Evolutionary conservation across 2,888 invertebrate genomes (phyloP).

Genomic region (Polydrusus pterygomalis): DNA sequence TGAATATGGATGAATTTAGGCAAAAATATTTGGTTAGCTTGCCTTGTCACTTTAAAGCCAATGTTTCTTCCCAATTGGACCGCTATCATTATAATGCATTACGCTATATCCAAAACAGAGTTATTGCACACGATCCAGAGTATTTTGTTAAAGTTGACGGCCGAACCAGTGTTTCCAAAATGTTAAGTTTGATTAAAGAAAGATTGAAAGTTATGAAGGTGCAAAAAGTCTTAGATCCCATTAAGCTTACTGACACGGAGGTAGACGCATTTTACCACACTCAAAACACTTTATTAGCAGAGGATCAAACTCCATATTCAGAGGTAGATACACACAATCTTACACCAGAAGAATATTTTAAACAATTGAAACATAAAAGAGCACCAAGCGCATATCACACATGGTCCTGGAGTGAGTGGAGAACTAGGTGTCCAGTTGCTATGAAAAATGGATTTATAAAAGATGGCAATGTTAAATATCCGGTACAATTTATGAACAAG

Average conservation of each 20-base stretch:
- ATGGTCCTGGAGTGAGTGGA: constrained; percentile 77
- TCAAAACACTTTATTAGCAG: constrained; percentile 29
- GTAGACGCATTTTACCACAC: constrained; percentile 34
- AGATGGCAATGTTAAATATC: constrained; percentile 74
- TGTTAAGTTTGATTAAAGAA: constrained; percentile 74
- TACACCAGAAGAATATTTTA: constrained; percentile 67
- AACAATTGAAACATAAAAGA: constrained; percentile 63
- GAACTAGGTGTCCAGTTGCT: constrained; percentile 77
- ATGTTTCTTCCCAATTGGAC: constrained; percentile 73
- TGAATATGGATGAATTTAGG: constrained; percentile 54
- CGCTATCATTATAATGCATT: constrained; percentile 72
- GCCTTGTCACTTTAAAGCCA: constrained; percentile 72
- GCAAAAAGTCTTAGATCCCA: constrained; percentile 67
- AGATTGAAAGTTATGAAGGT: constrained; percentile 70
- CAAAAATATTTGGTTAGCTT: constrained; percentile 73
- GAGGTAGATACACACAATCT: constrained; percentile 8
- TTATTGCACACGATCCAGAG: constrained; percentile 75
- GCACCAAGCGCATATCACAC: constrained; percentile 67
- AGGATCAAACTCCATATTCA: constrained; percentile 33
- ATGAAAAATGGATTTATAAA: constrained; percentile 74
- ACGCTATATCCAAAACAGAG: constrained; percentile 73
- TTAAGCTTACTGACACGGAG: constrained; percentile 61
- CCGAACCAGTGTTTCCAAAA: constrained; percentile 71
- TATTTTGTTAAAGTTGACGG: constrained; percentile 77
- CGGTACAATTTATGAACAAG: constrained; percentile 77